Percentiles rank a stretch among this genome's conserved stretches.
phyloP scores from a whole-genome alignment of 2,888 invertebrate genomes.

The Pterostichus madidus region DNA sequence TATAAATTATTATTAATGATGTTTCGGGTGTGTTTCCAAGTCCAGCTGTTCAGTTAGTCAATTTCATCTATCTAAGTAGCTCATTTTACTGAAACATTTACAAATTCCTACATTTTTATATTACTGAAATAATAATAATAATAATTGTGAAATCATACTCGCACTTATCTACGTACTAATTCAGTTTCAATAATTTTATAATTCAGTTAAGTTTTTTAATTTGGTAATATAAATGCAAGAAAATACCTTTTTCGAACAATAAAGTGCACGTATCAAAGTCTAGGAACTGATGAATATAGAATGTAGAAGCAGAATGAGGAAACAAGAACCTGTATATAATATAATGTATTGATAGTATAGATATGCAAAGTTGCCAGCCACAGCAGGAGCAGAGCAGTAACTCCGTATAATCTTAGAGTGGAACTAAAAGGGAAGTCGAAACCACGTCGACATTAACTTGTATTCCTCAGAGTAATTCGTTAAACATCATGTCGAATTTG shows the following conservation, averaged over 20 bases:
- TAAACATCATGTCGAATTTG: slow-evolving; percentile 48
- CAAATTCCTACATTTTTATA: too few relatives aligned
- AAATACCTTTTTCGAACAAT: background rate
- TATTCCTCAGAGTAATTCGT: slow-evolving; percentile 54
- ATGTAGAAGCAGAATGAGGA: slow-evolving; percentile 1
- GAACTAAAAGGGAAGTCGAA: slow-evolving; percentile 46
- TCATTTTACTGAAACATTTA: background rate
- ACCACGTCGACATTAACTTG: slow-evolving; percentile 53
- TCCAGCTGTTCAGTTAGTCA: too few relatives aligned
- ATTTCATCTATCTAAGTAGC: too few relatives aligned
- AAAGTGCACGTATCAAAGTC: background rate
- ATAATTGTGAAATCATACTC: too few relatives aligned
- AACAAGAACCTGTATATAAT: slow-evolving; percentile 36
- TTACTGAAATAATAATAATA: too few relatives aligned
- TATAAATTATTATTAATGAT: slow-evolving; percentile 12
- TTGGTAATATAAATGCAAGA: slow-evolving; percentile 1
- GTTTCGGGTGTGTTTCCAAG: too few relatives aligned
- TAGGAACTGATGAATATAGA: slow-evolving; percentile 1
- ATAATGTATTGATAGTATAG: slow-evolving; percentile 39
- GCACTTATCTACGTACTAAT: background rate
- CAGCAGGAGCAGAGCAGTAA: slow-evolving; percentile 17
- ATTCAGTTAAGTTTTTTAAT: background rate
- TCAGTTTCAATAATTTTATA: background rate
- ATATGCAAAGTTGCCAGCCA: slow-evolving; percentile 36
- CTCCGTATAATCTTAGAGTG: slow-evolving; percentile 39